A percentile compares a stretch with the other conserved stretches of the same genome.
These are phyloP conservation scores for Eira barbara DNA, from an alignment of 2,113 vertebrate species.

Conservation along the genomic window DNA sequence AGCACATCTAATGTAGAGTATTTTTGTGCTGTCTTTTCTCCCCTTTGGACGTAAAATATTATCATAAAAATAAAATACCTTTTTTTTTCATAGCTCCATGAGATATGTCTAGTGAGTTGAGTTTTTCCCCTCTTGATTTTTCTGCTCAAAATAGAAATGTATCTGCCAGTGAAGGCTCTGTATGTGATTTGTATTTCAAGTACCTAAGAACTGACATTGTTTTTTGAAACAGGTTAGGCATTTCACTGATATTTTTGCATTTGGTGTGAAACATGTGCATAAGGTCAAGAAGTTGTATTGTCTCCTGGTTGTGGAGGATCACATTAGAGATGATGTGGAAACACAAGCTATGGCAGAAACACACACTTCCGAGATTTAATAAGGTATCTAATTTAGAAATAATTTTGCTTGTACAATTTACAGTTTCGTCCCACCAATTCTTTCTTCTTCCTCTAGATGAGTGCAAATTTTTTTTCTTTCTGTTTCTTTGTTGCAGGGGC, in stretches of 20 bases:
- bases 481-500: not conserved
- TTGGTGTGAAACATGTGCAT: not conserved
- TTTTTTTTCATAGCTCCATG: not conserved
- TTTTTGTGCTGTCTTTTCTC: not conserved
- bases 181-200: not conserved
- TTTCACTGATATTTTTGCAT: not conserved
- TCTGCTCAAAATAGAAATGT: not conserved
- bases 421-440: not conserved
- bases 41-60: not conserved
- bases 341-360: not conserved
- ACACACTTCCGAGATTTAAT: not conserved
- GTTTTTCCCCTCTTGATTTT: not conserved
- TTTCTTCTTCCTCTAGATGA: not conserved
- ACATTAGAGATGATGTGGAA: not conserved
- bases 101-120: not conserved
- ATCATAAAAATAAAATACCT: not conserved
- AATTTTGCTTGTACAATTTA: not conserved
- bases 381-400: not conserved
- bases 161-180: not conserved
- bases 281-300: conserved; percentile 24
- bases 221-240: not conserved
- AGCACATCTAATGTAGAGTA: not conserved
- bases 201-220: not conserved
- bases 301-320: not conserved
- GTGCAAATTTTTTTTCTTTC: not conserved